phyloP scores from a whole-genome alignment of 2,113 vertebrate species.

The Leucopternis melanops region DNA sequence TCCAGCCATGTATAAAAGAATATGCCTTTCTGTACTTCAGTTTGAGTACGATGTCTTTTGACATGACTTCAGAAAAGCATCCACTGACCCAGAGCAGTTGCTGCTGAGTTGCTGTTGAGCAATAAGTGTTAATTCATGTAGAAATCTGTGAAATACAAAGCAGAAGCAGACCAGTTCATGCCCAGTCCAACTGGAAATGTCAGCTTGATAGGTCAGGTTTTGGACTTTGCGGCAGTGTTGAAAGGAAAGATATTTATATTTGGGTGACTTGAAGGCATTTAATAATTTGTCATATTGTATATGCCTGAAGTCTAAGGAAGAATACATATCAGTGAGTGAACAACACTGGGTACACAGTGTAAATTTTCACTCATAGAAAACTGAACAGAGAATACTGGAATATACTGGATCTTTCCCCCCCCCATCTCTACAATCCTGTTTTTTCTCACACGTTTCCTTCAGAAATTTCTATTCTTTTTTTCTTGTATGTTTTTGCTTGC shows the following conservation, averaged over 20 bases:
- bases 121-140: conserved; percentile 1
- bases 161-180: conserved; percentile 9
- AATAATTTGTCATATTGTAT: neutral
- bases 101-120: neutral
- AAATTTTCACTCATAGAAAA: neutral
- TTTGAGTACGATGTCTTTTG: neutral
- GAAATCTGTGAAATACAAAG: conserved; percentile 35
- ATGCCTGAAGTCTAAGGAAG: neutral
- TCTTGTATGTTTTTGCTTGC: neutral
- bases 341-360: neutral
- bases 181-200: neutral
- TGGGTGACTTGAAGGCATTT: neutral
- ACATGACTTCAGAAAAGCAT: neutral
- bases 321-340: neutral
- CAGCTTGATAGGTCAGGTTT: neutral
- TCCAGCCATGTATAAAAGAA: neutral
- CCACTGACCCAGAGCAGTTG: neutral
- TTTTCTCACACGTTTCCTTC: neutral
- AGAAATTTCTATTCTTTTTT: neutral
- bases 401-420: neutral
- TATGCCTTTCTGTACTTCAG: neutral
- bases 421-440: neutral
- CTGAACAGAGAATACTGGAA: neutral
- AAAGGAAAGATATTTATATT: neutral
- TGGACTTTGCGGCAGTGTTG: neutral